Percentiles rank a stretch among this genome's conserved stretches.
Conservation (phyloP, 2,888 invertebrate genomes). For the Stegophylla sp. region DNA sequence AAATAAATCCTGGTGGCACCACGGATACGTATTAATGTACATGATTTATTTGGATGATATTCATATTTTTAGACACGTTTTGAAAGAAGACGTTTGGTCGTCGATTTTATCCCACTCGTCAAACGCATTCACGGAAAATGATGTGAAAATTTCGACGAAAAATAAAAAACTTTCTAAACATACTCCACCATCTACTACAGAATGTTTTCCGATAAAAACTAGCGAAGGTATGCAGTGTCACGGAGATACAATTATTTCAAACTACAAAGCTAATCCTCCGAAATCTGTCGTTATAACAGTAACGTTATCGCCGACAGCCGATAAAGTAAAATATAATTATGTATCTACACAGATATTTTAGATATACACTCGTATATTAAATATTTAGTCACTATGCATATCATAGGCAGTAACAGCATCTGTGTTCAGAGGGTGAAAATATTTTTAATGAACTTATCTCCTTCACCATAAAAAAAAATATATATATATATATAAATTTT, state of each 20-base stretch:
- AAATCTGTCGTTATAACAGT: slow-evolving; percentile 21
- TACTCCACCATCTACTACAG: background rate
- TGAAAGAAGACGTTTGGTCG: slow-evolving; percentile 24
- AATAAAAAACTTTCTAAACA: background rate
- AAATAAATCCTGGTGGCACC: background rate
- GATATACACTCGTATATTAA: no score
- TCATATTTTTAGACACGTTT: slow-evolving; percentile 2
- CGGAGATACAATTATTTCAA: background rate
- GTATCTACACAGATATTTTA: no score
- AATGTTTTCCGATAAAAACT: slow-evolving; percentile 16
- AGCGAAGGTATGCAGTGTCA: background rate
- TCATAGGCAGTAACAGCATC: no score
- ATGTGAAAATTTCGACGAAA: background rate
- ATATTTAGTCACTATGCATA: no score
- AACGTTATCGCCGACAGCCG: background rate
- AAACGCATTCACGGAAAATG: background rate
- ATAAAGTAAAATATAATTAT: slow-evolving; percentile 13
- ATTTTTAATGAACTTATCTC: no score
- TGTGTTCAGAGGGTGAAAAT: no score
- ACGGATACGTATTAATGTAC: background rate
- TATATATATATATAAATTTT: no score
- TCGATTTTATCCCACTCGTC: slow-evolving; percentile 25
- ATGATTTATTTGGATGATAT: background rate
- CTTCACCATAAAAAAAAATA: no score
- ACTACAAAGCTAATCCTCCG: background rate